phyloP scores from a whole-genome alignment of 2,888 invertebrate species.

The Mesoligia furuncula region DNA sequence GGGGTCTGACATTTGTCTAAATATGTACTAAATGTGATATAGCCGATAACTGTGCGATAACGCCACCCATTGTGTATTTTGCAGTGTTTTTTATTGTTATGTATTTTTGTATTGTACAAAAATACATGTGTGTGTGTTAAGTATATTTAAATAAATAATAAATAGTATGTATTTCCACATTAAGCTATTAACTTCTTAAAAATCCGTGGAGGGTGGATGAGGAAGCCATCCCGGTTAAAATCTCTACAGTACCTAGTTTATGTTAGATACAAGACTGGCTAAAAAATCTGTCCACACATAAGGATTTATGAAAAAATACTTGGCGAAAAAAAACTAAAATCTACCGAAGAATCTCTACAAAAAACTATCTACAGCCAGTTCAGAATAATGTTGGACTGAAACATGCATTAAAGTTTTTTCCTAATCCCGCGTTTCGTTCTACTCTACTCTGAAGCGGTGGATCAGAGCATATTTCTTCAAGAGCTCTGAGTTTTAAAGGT shows the following conservation, averaged over 20 bases:
- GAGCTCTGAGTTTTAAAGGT: constrained; percentile 32
- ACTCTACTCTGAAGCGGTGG: neutral
- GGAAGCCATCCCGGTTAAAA: neutral
- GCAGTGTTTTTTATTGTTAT: too few species aligned
- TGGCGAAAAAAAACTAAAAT: neutral
- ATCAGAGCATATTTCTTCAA: constrained; percentile 36
- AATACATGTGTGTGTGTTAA: too few species aligned
- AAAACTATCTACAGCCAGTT: constrained; percentile 8
- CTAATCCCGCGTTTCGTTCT: constrained; percentile 7
- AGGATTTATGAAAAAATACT: constrained; percentile 2
- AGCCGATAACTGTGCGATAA: too few species aligned
- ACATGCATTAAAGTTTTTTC: constrained; percentile 38
- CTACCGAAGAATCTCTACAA: too few species aligned
- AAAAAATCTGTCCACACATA: neutral
- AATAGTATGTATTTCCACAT: too few species aligned
- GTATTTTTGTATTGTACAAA: too few species aligned
- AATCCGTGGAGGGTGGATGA: too few species aligned
- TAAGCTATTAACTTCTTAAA: neutral
- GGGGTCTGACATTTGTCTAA: too few species aligned
- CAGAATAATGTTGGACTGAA: constrained; percentile 31
- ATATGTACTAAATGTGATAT: too few species aligned
- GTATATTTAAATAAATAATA: too few species aligned
- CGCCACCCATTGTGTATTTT: too few species aligned
- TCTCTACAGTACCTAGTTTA: neutral
- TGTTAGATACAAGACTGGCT: neutral